Percentiles rank a stretch among this genome's conserved stretches.
phyloP scores from a whole-genome alignment of 2,113 vertebrate genomes.

The Cochlearius cochlearius region DNA sequence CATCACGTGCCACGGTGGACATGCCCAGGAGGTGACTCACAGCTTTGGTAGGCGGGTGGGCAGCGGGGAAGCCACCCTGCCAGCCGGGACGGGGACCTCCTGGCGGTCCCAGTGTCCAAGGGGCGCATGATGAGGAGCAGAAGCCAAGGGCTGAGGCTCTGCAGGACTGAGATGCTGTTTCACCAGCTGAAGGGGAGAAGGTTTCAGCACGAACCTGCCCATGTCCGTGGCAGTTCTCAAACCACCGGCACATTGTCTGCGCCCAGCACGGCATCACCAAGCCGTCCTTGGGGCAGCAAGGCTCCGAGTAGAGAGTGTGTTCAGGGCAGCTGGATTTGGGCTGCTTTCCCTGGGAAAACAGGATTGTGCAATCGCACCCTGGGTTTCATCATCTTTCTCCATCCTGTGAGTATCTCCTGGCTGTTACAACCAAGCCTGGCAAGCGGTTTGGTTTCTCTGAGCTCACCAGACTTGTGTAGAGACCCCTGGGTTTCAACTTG shows the following conservation, averaged over 20 bases:
- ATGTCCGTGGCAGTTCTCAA: neutral
- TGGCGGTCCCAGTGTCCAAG: rapidly evolving
- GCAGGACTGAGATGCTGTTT: neutral
- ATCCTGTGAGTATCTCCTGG: neutral
- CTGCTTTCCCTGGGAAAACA: neutral
- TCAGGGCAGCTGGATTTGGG: neutral
- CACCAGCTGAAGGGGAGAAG: neutral
- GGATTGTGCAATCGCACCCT: neutral
- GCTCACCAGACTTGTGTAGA: neutral
- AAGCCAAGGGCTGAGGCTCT: neutral
- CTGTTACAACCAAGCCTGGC: neutral
- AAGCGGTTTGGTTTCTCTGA: neutral
- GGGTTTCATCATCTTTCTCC: neutral
- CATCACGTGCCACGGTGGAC: rapidly evolving
- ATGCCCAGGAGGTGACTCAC: neutral
- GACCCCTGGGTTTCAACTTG: neutral
- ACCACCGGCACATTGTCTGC: rapidly evolving
- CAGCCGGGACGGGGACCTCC: neutral
- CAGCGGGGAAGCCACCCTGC: neutral
- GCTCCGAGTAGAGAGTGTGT: neutral
- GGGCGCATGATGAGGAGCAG: neutral
- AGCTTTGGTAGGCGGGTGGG: neutral
- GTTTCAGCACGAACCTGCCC: neutral
- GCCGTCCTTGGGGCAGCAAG: neutral
- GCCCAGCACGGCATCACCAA: too few relatives aligned